These are phyloP conservation scores for Motacilla tschutschensis DNA, from an alignment of 2,113 vertebrate genomes.

Conservation along the genomic window DNA sequence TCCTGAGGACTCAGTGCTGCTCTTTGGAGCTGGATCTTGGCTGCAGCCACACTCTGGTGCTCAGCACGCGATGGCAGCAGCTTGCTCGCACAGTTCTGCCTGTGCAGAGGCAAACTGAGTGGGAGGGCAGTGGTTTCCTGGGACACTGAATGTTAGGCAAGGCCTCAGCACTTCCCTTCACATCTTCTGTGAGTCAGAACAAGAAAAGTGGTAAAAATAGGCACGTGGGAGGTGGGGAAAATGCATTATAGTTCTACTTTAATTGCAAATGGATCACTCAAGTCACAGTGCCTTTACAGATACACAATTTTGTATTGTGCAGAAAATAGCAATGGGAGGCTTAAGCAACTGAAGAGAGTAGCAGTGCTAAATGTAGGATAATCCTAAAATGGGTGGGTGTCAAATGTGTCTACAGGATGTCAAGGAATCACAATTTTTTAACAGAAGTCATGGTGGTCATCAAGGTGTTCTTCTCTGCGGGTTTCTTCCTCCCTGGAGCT, in stretches of 20 bases:
- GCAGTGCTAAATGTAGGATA: not conserved
- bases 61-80: not conserved
- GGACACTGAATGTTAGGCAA: not conserved
- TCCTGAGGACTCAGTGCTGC: not conserved
- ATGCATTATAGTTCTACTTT: constrained; percentile 8
- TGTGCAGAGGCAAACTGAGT: not conserved
- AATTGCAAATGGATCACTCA: constrained; percentile 11
- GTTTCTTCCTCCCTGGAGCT: not conserved
- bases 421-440: not conserved
- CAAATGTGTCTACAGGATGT: not conserved
- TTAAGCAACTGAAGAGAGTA: not conserved
- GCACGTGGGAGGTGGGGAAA: constrained; percentile 6
- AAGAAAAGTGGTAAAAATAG: constrained; percentile 26
- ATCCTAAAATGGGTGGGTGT: not conserved
- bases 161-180: constrained; percentile 21
- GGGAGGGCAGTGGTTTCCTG: not conserved
- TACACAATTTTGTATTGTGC: not conserved
- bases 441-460: not conserved
- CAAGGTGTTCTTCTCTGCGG: not conserved
- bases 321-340: not conserved
- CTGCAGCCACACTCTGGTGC: fast-evolving
- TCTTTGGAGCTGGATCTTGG: not conserved
- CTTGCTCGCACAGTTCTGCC: not conserved
- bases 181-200: constrained; percentile 39
- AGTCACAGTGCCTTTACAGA: not conserved